Base-by-base conservation (phyloP, 2,113 vertebrate genomes). In the Pseudopipra pipra region DNA sequence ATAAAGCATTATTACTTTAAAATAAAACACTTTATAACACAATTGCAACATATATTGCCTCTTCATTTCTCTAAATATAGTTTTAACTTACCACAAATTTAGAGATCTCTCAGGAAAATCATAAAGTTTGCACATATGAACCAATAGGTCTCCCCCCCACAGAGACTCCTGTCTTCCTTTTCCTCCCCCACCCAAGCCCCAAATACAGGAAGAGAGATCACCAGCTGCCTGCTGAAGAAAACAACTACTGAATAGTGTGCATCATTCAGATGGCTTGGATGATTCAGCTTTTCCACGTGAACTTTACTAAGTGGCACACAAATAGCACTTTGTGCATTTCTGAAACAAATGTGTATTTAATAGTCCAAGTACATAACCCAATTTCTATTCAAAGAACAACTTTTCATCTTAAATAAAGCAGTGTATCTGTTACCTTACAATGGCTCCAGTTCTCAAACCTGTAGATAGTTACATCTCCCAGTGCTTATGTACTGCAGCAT, bases 151-250 rank as follows among this genome's bases (percentile, higher is more conserved):
- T 73, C 17, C 35, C 59, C 44, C 4, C 27, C 20, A 8, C 0
- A 0, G 25, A 81, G 39, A 68, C 52, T 89, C 51, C 61, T 9
- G 8, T 86, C 85, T 93, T 94, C 72, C 30, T 94, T 93, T 87
- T 68, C 68, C 59, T 33, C 51, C 70, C 37, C 62, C 41, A n/a
- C 55, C 30, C 11, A 3, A 52, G 33, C 70, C 28, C 47, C 13
- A 2, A 94, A 88, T 65, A 92, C 87, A 95, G 85, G 89, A 95
- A 88, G 74, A 94, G 89, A 81, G 43, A 95, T 92, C 83, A 96
- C 85, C 85, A 97, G 91, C 93, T 96, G 85, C 37, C 85, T 87
- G 79, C 41, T 91, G 70, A 85, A 93, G 49, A 95, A 89, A 97
- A 77, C 44, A 79, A 47, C 46, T 58, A 83, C 66, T 2, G 2